These are phyloP conservation scores for Adrianichthys oophorus DNA, from an alignment of 2,797 vertebrate species.

Conservation along the genomic window DNA sequence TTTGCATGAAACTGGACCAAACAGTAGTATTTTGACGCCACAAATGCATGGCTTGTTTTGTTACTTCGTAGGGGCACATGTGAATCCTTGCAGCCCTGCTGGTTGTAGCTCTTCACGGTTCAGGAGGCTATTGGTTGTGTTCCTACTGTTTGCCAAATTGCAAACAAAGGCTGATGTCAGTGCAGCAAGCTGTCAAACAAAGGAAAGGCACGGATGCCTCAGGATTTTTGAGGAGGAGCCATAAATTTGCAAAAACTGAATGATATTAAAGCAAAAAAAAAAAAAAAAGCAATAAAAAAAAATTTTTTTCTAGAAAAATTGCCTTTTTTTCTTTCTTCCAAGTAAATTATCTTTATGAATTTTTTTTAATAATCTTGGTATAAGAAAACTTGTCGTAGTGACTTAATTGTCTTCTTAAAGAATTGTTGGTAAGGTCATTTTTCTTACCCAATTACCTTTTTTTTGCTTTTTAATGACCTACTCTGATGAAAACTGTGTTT, in stretches of 20 bases:
- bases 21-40: too few relatives aligned
- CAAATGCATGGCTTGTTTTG: too few relatives aligned
- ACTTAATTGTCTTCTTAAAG: too few relatives aligned
- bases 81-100: slow-evolving; percentile 17
- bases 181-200: slow-evolving; percentile 51
- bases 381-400: too few relatives aligned
- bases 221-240: slow-evolving; percentile 6
- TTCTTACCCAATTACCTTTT: too few relatives aligned
- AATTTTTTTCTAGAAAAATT: neutral
- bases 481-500: too few relatives aligned
- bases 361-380: too few relatives aligned
- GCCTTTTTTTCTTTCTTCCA: too few relatives aligned
- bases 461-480: too few relatives aligned
- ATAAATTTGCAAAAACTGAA: neutral
- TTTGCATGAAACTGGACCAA: slow-evolving; percentile 6
- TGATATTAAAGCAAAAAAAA: neutral
- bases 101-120: slow-evolving; percentile 7
- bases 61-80: too few relatives aligned
- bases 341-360: too few relatives aligned
- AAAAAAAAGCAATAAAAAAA: neutral
- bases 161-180: slow-evolving; percentile 56
- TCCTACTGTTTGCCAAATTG: slow-evolving; percentile 38
- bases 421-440: too few relatives aligned
- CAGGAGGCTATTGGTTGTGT: slow-evolving; percentile 13
- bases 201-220: slow-evolving; percentile 30